These are phyloP conservation scores for Threskiornis aethiopicus DNA, from an alignment of 2,797 vertebrate species.

Conservation along the genomic window DNA sequence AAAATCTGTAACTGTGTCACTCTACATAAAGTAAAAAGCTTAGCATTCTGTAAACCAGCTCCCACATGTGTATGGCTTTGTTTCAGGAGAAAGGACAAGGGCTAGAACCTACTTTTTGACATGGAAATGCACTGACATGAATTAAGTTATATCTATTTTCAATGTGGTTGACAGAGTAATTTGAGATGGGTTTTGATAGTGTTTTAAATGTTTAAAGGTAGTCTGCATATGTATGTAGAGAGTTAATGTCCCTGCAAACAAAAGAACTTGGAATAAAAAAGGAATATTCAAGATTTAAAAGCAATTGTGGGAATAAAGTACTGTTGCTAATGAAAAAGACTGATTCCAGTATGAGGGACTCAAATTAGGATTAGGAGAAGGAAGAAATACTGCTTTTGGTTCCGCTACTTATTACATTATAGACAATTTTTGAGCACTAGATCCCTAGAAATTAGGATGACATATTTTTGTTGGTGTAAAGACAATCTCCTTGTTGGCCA, in stretches of 20 bases:
- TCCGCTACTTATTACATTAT: neutral
- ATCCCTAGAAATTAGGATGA: neutral
- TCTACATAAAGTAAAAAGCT: neutral
- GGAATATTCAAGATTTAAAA: neutral
- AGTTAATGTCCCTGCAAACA: neutral
- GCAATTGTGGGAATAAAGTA: neutral
- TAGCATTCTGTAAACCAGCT: neutral
- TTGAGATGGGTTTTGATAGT: neutral
- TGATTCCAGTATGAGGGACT: neutral
- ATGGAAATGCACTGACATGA: neutral
- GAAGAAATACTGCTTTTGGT: neutral
- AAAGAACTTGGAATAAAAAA: neutral
- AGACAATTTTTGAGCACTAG: neutral
- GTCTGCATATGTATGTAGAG: neutral
- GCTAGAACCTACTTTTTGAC: neutral
- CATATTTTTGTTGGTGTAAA: neutral
- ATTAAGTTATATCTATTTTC: neutral
- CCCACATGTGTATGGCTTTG: neutral
- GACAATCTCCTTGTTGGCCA: neutral
- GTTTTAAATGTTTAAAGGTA: neutral
- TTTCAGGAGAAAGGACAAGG: neutral
- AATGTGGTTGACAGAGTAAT: neutral
- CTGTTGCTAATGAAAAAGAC: neutral
- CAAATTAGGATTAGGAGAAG: neutral
- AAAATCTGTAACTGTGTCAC: conserved; percentile 16